Conservation (phyloP, 2,797 vertebrate species). For the Premnoplex brunnescens region DNA sequence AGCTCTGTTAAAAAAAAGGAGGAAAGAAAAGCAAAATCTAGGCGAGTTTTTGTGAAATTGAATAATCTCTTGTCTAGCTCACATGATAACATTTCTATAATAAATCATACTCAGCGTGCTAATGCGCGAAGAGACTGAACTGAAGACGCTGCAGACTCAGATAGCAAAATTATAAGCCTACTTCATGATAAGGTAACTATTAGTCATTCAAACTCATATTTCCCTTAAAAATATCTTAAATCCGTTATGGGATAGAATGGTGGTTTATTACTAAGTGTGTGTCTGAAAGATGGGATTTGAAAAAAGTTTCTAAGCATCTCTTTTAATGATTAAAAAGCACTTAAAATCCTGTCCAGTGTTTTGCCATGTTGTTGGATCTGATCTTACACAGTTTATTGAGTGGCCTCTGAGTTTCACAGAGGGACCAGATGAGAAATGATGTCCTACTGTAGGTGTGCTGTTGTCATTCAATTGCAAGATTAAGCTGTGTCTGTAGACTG, state of each 20-base stretch:
- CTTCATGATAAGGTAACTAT: constrained; percentile 99
- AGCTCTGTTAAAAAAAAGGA: constrained; percentile 73
- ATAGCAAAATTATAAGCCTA: constrained; percentile 99
- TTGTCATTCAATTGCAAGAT: neutral
- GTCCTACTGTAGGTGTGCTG: neutral
- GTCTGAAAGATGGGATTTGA: constrained; percentile 57
- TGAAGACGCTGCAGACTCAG: constrained; percentile 99
- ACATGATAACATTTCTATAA: constrained; percentile 99
- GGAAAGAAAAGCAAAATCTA: constrained; percentile 76
- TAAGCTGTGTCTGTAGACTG: neutral
- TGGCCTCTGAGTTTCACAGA: neutral
- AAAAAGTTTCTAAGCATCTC: neutral
- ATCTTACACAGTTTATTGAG: neutral
- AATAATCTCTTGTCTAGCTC: constrained; percentile 92
- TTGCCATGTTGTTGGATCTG: constrained; percentile 11
- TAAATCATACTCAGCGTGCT: constrained; percentile 99
- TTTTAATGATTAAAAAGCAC: neutral
- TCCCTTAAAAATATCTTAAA: constrained; percentile 87
- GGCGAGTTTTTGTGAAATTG: constrained; percentile 91
- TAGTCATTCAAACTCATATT: constrained; percentile 98
- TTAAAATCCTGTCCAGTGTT: constrained; percentile 17
- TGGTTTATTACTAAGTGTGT: constrained; percentile 74
- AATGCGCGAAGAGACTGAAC: constrained; percentile 99
- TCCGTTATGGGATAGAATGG: constrained; percentile 80
- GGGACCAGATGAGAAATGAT: neutral